Base-by-base conservation (phyloP, 2,113 vertebrate species). In the Turnix velox region DNA sequence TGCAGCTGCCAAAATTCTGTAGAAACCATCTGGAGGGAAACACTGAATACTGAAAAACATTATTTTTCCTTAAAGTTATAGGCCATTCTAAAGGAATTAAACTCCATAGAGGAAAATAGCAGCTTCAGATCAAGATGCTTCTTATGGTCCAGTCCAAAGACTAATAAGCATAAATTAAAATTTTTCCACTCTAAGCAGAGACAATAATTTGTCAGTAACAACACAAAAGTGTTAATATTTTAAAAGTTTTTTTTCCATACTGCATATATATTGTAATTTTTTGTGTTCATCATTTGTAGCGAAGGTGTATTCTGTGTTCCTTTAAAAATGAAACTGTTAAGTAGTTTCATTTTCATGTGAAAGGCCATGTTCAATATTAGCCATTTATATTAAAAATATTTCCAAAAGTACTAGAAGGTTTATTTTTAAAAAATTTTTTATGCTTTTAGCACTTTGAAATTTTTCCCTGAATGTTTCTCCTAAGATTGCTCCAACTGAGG, bases 21-120 rank as follows among this genome's bases (percentile, higher is more conserved):
- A 77, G 55, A 80, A 72, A 72, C 62, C 52, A 68, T 67, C 86
- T 95, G 90, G 81, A 90, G 94, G 93, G 66, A 89, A 92, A 71
- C 61, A 65, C 13, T 81, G 69, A 58, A 57, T 20, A 72, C 33
- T 79, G 58, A 69, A 92, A 87, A 84, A 68, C n/a, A 57, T 19
- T 54, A 73, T 81, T 96, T 92, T 18, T 37, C 30, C 59, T 83
- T 83, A 85, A 96, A 81, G 46, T 66, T 74, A 12, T 27, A 68
- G 75, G 69, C 39, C 28, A 67, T 58, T 48, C 42, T 40, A n/a
- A 75, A 84, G 49, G 52, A 75, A 69, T 46, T 61, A 78, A 85
- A 72, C 40, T 35, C 74, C 33, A 76, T 39, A 49, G 37, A 61
- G 14, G 37, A 73, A 73, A 58, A 63, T 49, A 92, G 49, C 54